phyloP scores from a whole-genome alignment of 2,797 vertebrate species.

The Chelon auratus region DNA sequence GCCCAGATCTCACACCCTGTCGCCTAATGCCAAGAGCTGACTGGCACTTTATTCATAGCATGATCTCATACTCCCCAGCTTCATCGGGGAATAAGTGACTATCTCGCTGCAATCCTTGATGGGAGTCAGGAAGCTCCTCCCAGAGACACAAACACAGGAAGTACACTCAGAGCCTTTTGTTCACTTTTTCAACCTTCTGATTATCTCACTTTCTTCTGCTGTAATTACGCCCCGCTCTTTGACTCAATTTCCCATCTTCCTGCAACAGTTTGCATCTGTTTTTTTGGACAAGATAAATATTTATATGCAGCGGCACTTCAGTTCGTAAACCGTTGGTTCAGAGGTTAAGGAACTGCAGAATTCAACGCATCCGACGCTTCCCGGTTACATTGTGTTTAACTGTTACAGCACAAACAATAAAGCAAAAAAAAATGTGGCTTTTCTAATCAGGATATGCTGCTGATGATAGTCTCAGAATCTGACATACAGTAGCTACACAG shows the following conservation, averaged over 20 bases:
- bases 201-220: constrained; percentile 31
- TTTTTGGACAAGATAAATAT: background rate
- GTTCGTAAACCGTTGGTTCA: too few species aligned
- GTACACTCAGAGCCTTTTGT: constrained; percentile 36
- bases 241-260: background rate
- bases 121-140: constrained; percentile 77
- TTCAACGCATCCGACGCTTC: background rate
- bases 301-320: background rate
- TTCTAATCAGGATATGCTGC: constrained; percentile 6
- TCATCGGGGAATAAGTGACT: constrained; percentile 61
- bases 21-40: constrained; percentile 23
- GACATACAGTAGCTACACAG: background rate
- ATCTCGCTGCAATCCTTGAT: constrained; percentile 52
- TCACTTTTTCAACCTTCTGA: constrained; percentile 2
- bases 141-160: constrained; percentile 69
- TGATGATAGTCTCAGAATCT: too few species aligned
- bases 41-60: constrained; percentile 41
- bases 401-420: background rate
- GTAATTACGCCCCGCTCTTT: constrained; percentile 21
- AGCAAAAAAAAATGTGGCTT: background rate
- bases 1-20: constrained; percentile 25
- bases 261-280: background rate
- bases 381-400: constrained; percentile 22
- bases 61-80: constrained; percentile 57
- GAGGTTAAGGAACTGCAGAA: too few species aligned